Conservation (phyloP, 2,113 vertebrate genomes). For the Tragelaphus scriptus region DNA sequence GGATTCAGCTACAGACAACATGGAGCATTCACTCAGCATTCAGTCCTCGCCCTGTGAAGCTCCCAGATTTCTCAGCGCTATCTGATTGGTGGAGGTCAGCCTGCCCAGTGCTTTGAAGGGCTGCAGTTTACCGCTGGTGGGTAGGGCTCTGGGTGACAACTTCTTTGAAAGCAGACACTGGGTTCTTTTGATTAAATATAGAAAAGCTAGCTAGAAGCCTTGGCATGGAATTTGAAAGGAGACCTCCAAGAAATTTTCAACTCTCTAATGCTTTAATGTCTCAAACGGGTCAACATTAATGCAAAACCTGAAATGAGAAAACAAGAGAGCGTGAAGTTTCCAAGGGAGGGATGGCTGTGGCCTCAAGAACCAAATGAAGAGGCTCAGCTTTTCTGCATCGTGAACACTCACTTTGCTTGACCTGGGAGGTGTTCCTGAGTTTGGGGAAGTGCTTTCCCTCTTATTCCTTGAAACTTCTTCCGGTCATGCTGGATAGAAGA, state of each 20-base stretch:
- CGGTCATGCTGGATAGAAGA: accelerated
- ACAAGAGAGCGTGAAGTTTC: accelerated
- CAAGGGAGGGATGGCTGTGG: not conserved
- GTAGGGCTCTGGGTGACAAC: accelerated
- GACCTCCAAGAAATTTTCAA: constrained; percentile 21
- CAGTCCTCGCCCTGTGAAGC: not conserved
- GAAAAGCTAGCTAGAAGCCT: constrained; percentile 60
- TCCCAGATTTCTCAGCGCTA: not conserved
- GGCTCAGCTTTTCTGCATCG: accelerated
- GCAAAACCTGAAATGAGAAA: not conserved
- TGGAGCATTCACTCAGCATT: not conserved
- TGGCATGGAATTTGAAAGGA: constrained; percentile 43
- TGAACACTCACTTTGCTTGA: accelerated
- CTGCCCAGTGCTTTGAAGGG: constrained; percentile 40
- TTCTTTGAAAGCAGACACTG: constrained; percentile 35
- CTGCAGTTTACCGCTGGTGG: constrained; percentile 41
- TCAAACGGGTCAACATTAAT: not conserved
- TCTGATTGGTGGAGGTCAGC: constrained; percentile 30
- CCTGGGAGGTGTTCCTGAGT: accelerated
- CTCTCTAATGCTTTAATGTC: not conserved
- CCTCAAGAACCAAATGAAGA: not conserved
- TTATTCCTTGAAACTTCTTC: no score
- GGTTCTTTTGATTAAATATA: constrained; percentile 69
- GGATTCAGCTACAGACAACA: not conserved
- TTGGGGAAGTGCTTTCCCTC: accelerated